Percentiles rank a stretch among this genome's conserved stretches.
Conservation (phyloP, 2,888 invertebrate species). For the Cephonodes hylas region DNA sequence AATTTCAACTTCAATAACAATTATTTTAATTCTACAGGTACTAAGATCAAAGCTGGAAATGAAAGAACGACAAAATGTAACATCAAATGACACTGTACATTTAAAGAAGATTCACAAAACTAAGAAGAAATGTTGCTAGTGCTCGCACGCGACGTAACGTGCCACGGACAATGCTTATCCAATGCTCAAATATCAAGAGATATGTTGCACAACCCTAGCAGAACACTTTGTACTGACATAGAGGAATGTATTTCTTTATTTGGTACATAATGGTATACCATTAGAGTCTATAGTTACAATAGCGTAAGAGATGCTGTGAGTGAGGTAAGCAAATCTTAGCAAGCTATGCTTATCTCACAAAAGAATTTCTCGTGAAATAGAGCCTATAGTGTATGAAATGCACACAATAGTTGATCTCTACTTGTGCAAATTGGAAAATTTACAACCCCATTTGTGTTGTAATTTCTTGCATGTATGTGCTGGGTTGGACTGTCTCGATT, state of each 20-base stretch:
- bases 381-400: constrained; percentile 8
- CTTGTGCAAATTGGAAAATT: constrained; percentile 10
- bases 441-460: constrained; percentile 6
- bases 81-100: constrained; percentile 87
- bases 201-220: constrained; percentile 67
- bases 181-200: constrained; percentile 74
- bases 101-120: constrained; percentile 84
- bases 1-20: too few species aligned
- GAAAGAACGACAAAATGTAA: constrained; percentile 86
- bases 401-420: constrained; percentile 24
- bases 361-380: not conserved
- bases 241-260: constrained; percentile 12
- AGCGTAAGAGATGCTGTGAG: constrained; percentile 3
- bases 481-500: constrained; percentile 60
- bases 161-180: constrained; percentile 68
- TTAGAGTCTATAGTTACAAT: constrained; percentile 17
- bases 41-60: constrained; percentile 91
- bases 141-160: constrained; percentile 45
- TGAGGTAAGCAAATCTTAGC: not conserved
- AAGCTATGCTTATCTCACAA: not conserved
- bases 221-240: constrained; percentile 9
- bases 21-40: constrained; percentile 82
- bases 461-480: constrained; percentile 26
- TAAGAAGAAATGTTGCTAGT: constrained; percentile 83
- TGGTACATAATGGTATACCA: constrained; percentile 21